A percentile compares a stretch with the other conserved stretches of the same genome.
Evolutionary conservation across 2,888 invertebrate genomes (phyloP).

Genomic region (Neoscelio sp.): DNA sequence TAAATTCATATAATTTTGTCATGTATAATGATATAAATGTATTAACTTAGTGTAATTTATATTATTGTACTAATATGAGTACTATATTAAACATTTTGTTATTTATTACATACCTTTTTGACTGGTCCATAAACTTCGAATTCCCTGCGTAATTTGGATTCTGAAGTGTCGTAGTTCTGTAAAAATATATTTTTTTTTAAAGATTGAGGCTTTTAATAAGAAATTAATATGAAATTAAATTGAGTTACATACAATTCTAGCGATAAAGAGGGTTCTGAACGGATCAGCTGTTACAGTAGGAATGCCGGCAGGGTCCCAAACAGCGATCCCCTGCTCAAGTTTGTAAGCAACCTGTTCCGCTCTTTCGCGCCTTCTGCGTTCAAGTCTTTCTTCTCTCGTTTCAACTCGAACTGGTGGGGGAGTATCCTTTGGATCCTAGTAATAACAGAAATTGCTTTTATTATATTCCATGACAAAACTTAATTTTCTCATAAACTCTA

Average conservation of each 20-base stretch:
- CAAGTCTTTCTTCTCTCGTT: conserved; percentile 96
- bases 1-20: no score
- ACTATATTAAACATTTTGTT: neutral
- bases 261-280: conserved; percentile 98
- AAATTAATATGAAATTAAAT: conserved; percentile 7
- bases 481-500: no score
- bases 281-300: conserved; percentile 94
- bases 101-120: conserved; percentile 90
- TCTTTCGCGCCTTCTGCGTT: conserved; percentile 94
- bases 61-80: conserved; percentile 28
- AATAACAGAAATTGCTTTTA: conserved; percentile 48
- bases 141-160: conserved; percentile 97
- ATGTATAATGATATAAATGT: no score
- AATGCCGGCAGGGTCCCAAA: conserved; percentile 96
- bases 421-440: conserved; percentile 97
- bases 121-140: conserved; percentile 99
- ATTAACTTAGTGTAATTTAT: no score
- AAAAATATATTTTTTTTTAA: conserved; percentile 25
- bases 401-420: conserved; percentile 98
- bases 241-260: conserved; percentile 93
- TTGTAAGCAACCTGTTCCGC: conserved; percentile 99
- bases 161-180: conserved; percentile 99
- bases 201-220: neutral
- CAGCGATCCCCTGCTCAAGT: conserved; percentile 98
- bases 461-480: no score